Evolutionary conservation across 2,797 vertebrate species (phyloP), one percentile per base, ranked within the genome.

Genomic region (Crenichthys baileyi): DNA sequence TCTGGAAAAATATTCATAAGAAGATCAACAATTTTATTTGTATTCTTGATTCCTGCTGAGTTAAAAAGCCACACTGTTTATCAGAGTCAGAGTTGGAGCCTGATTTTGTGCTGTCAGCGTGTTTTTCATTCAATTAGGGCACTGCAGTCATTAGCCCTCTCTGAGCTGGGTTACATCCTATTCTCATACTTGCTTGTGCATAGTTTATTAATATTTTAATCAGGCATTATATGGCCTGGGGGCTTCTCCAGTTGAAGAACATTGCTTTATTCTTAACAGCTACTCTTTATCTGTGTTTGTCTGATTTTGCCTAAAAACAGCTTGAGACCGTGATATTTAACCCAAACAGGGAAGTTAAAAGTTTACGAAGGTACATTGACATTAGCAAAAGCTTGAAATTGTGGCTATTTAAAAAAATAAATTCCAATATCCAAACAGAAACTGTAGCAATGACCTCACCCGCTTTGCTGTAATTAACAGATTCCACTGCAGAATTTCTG

Each of bases 301-400:
- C 70, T 72, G 60, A 53, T 73, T 48, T 36, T 55, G 58, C 44
- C 65, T n/a, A n/a, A 67, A 67, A 67, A 13, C 63, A 77, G 50
- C 39, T 77, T 56, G 24, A 44, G 29, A 31, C 65, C 8, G 16
- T 51, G 31, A 53, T 16, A 39, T 36, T 55, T 68, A 68, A 55
- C 63, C 36, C 67, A 16, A 75, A 61, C 29, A 67, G 31, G 12
- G 39, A 31, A 29, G 16, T 4, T 48, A 1, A n/a, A n/a, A 3
- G 22, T 51, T 50, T 31, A 31, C 11, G 15, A 31, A 36, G 51
- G 3, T 20, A 56, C 31, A 24, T 15, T 48, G 13, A 48, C 55
- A 26, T 26, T 41, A n/a, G 24, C 72, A 44, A 41, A 7, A 39
- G 50, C 31, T 24, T 18, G 8, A 18, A 20, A 68, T 76, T 20